A percentile compares a stretch with the other conserved stretches of the same genome.
Evolutionary conservation across 1,140 invertebrate genomes (phyloP).

Genomic region (Brachionus sp.): DNA sequence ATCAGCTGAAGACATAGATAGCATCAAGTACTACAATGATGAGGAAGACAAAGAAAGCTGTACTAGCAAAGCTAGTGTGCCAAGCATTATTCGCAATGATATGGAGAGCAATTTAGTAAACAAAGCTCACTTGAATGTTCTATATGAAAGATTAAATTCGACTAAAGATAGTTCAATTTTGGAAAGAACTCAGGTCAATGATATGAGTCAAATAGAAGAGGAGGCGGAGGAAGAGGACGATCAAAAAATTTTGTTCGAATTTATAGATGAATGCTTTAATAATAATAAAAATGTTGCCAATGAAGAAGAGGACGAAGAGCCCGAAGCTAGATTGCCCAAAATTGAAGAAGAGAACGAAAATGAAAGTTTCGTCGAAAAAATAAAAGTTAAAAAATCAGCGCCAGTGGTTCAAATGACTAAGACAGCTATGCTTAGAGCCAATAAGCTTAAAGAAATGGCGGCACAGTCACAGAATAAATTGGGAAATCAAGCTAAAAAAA

Average conservation of each 20-base stretch:
- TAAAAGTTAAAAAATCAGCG: background rate
- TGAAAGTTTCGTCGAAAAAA: background rate
- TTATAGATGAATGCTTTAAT: background rate
- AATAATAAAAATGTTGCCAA: background rate
- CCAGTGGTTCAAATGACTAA: slow-evolving; percentile 31
- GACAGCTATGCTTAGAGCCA: background rate
- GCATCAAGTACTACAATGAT: slow-evolving; percentile 11
- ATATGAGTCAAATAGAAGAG: background rate
- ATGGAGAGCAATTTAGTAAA: background rate
- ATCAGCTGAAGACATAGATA: background rate
- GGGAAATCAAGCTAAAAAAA: background rate
- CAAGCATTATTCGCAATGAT: background rate
- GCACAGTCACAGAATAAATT: background rate
- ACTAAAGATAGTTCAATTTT: background rate
- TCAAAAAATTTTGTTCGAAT: slow-evolving; percentile 29
- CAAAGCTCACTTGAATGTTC: background rate
- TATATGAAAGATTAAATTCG: background rate
- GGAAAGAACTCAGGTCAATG: background rate
- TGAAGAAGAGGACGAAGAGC: background rate
- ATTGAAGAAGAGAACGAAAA: slow-evolving; percentile 12
- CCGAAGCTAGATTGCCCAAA: background rate
- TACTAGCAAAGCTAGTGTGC: slow-evolving; percentile 18
- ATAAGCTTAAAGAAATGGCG: background rate
- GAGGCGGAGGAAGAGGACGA: slow-evolving; percentile 40
- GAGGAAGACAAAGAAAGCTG: background rate